These are phyloP conservation scores for Lobophora halterata DNA, from an alignment of 2,888 invertebrate genomes.

Conservation along the genomic window DNA sequence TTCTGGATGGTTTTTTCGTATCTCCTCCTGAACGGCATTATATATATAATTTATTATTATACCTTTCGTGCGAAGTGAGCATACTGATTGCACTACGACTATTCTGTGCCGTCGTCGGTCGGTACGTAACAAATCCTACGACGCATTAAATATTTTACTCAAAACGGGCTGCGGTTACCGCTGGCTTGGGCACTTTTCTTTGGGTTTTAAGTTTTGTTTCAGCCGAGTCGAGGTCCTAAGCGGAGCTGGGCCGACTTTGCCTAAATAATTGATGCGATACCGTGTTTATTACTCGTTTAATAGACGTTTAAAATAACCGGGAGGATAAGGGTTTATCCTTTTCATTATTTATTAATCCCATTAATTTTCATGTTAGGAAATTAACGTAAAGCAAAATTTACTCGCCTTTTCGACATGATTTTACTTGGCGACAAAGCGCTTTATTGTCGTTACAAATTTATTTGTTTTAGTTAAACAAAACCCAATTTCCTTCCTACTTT, in stretches of 20 bases:
- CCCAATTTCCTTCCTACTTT: too few relatives aligned
- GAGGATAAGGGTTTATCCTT: slow-evolving; percentile 15
- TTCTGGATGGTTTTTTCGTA: too few relatives aligned
- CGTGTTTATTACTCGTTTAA: slow-evolving; percentile 40
- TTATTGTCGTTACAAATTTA: too few relatives aligned
- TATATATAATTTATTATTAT: too few relatives aligned
- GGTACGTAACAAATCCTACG: slow-evolving; percentile 63
- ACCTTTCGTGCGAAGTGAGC: too few relatives aligned
- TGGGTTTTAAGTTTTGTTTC: slow-evolving; percentile 67
- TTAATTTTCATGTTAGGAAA: slow-evolving; percentile 2
- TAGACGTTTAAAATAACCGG: slow-evolving; percentile 34
- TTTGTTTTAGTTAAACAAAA: too few relatives aligned
- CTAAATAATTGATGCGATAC: slow-evolving; percentile 58
- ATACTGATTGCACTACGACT: too few relatives aligned
- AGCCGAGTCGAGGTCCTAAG: slow-evolving; percentile 51
- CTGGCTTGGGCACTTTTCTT: slow-evolving; percentile 63
- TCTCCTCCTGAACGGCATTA: too few relatives aligned
- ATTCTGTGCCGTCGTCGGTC: too few relatives aligned
- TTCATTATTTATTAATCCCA: slow-evolving; percentile 21
- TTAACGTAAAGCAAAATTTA: neutral
- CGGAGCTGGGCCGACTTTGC: slow-evolving; percentile 42
- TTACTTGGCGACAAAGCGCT: too few relatives aligned
- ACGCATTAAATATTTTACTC: slow-evolving; percentile 74
- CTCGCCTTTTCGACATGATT: too few relatives aligned
- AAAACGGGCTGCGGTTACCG: slow-evolving; percentile 70